phyloP scores from a whole-genome alignment of 2,888 invertebrate species.

The Sesia apiformis region DNA sequence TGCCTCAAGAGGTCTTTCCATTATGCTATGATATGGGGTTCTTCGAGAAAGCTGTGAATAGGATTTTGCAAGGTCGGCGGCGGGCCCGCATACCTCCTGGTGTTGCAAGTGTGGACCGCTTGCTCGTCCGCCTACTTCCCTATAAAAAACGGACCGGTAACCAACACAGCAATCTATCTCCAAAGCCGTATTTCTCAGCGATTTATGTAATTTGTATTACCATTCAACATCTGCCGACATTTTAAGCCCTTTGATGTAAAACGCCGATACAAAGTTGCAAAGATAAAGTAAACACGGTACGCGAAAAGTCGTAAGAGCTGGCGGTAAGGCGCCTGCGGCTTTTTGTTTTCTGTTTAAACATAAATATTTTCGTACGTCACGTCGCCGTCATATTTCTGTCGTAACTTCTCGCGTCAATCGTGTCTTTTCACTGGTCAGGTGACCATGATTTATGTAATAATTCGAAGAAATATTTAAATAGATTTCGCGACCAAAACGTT shows the following conservation, averaged over 20 bases:
- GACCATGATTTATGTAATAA: background rate
- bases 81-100: no score
- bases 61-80: no score
- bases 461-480: no score
- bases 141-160: no score
- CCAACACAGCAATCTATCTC: no score
- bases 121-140: no score
- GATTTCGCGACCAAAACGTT: no score
- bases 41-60: no score
- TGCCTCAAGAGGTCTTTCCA: no score
- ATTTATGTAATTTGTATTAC: background rate
- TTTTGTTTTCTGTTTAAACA: background rate
- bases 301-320: background rate
- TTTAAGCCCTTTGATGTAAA: background rate
- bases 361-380: background rate
- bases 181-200: no score
- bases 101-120: no score
- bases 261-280: background rate
- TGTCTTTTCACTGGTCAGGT: background rate
- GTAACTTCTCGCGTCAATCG: background rate
- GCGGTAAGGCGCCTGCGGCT: background rate
- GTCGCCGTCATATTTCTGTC: background rate
- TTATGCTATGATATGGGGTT: no score
- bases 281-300: background rate
- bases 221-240: background rate